A percentile compares a stretch with the other conserved stretches of the same genome.
Conservation (phyloP, 2,113 vertebrate genomes). For the Oncorhynchus mykiss region DNA sequence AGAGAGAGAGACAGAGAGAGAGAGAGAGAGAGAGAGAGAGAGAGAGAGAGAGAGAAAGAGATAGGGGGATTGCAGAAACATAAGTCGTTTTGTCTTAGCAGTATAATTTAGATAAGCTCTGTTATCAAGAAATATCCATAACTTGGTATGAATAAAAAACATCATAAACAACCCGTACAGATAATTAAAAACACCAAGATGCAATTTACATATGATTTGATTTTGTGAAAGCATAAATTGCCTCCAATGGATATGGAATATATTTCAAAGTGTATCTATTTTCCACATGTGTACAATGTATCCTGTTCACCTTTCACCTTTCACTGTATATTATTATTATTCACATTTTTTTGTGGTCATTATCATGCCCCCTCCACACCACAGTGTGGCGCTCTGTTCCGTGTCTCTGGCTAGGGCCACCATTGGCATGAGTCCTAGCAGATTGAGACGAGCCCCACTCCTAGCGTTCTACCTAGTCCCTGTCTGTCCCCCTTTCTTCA, state of each 20-base stretch:
- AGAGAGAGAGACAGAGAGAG: neutral
- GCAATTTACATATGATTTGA: neutral
- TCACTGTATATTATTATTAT: neutral
- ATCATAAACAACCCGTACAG: neutral
- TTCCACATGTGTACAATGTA: neutral
- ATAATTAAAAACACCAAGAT: neutral
- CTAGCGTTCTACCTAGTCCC: constrained; percentile 12
- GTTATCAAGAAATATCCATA: neutral
- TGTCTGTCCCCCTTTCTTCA: constrained; percentile 47
- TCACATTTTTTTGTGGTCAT: neutral
- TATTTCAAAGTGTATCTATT: neutral
- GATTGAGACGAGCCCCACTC: constrained; percentile 54
- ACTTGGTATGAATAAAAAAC: neutral
- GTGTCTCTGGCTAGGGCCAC: neutral
- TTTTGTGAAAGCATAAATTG: neutral
- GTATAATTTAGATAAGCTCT: constrained; percentile 6
- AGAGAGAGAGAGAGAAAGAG: neutral
- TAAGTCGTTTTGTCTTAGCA: neutral
- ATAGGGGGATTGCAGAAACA: neutral
- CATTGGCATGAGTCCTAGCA: constrained; percentile 33
- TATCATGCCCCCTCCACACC: constrained; percentile 66
- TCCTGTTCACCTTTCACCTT: neutral
- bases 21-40: neutral
- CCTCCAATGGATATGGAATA: neutral
- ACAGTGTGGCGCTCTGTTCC: constrained; percentile 69